These are phyloP conservation scores for Patella pellucida DNA, from an alignment of 2,888 invertebrate genomes.

Conservation along the genomic window DNA sequence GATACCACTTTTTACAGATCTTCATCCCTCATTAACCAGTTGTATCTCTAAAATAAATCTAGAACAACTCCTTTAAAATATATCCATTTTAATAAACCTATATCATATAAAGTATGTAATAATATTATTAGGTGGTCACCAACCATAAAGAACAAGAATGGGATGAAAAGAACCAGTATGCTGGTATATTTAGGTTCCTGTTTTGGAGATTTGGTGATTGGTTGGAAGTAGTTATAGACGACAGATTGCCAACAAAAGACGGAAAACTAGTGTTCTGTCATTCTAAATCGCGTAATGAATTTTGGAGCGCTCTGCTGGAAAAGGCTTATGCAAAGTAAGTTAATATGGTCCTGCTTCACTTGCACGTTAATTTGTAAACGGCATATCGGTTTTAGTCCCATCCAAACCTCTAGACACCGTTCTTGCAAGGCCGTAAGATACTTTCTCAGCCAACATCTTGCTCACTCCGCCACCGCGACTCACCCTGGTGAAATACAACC, in stretches of 20 bases:
- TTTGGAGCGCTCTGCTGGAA: constrained; percentile 77
- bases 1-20: no score
- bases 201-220: constrained; percentile 77
- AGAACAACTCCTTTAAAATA: no score
- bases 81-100: no score
- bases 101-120: background rate
- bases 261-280: constrained; percentile 75
- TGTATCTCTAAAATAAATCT: no score
- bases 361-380: background rate
- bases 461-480: background rate
- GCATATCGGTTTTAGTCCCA: background rate
- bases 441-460: background rate
- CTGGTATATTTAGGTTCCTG: constrained; percentile 74
- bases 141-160: constrained; percentile 73
- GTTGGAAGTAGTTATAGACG: constrained; percentile 76
- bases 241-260: constrained; percentile 75
- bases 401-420: no score
- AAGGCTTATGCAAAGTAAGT: constrained; percentile 78
- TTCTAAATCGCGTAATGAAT: constrained; percentile 74
- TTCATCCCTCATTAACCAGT: no score
- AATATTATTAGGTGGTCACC: constrained; percentile 73
- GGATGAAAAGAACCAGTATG: constrained; percentile 71
- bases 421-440: no score
- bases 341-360: background rate
- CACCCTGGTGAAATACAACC: background rate